Percentiles rank a stretch among this genome's conserved stretches.
Evolutionary conservation across 2,113 vertebrate genomes (phyloP).

Genomic region (Ariopsis seemanni): DNA sequence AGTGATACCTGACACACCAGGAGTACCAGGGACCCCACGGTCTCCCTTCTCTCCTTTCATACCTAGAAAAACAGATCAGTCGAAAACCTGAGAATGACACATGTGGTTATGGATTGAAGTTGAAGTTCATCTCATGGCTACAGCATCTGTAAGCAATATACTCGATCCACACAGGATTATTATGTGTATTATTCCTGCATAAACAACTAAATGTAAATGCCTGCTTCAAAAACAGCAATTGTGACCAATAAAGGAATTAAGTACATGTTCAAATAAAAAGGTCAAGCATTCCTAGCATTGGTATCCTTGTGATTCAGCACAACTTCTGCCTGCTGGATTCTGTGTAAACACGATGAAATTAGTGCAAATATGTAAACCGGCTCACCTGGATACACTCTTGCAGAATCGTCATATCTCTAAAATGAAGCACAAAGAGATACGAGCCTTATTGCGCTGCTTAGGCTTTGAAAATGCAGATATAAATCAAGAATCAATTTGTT

Average conservation of each 20-base stretch:
- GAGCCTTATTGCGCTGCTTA: neutral
- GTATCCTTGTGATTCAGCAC: neutral
- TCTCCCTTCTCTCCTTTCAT: slow-evolving; percentile 83
- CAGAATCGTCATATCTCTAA: slow-evolving; percentile 67
- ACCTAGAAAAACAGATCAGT: slow-evolving; percentile 49
- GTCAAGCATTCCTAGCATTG: neutral
- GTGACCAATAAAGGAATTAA: neutral
- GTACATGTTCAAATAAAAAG: neutral
- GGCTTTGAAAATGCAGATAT: slow-evolving; percentile 12
- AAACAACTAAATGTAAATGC: neutral
- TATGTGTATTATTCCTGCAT: neutral
- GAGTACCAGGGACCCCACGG: slow-evolving; percentile 67
- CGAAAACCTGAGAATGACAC: neutral
- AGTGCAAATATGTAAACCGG: neutral
- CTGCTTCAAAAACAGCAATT: neutral
- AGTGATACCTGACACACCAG: slow-evolving; percentile 73
- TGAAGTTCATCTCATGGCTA: neutral
- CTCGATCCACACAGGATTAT: neutral
- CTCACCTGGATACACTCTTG: slow-evolving; percentile 69
- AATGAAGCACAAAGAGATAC: slow-evolving; percentile 24
- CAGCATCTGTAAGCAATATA: neutral
- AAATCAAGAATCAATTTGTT: slow-evolving; percentile 16
- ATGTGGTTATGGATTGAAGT: neutral
- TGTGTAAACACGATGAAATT: slow-evolving; percentile 2
- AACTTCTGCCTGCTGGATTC: neutral